These are phyloP conservation scores for Limnephilus rhombicus DNA, from an alignment of 2,888 invertebrate species.

Conservation along the genomic window DNA sequence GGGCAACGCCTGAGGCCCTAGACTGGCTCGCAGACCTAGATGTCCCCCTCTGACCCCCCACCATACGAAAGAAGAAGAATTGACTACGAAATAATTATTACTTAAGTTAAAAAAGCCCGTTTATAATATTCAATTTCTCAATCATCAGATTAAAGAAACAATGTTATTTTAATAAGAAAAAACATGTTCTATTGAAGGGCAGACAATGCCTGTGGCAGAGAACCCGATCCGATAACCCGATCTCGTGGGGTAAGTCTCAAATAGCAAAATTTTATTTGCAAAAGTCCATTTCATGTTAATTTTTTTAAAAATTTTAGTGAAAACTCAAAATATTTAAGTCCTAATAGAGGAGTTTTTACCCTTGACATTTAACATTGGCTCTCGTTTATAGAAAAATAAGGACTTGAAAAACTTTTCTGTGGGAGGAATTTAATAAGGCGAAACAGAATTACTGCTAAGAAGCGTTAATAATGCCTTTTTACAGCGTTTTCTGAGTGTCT, in stretches of 20 bases:
- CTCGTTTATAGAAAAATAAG: not conserved
- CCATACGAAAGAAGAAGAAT: too few species aligned
- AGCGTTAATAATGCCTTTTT: not conserved
- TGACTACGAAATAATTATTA: not conserved
- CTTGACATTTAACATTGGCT: not conserved
- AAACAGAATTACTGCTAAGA: not conserved
- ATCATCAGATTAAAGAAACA: not conserved
- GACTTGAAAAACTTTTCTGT: not conserved
- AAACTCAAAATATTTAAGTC: not conserved
- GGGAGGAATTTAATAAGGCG: not conserved
- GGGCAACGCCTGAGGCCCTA: too few species aligned
- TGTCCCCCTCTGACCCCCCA: too few species aligned
- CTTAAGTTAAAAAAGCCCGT: not conserved
- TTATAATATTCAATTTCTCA: not conserved
- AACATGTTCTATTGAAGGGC: not conserved
- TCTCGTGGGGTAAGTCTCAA: not conserved
- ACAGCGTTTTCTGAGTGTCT: not conserved
- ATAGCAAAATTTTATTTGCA: not conserved
- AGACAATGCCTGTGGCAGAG: not conserved
- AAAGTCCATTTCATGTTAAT: not conserved
- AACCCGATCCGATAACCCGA: not conserved
- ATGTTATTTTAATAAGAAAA: not conserved
- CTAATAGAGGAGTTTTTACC: not conserved
- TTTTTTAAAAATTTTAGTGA: not conserved
- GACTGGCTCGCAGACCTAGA: too few species aligned